phyloP scores from a whole-genome alignment of 2,113 vertebrate species.

The Sprattus sprattus region DNA sequence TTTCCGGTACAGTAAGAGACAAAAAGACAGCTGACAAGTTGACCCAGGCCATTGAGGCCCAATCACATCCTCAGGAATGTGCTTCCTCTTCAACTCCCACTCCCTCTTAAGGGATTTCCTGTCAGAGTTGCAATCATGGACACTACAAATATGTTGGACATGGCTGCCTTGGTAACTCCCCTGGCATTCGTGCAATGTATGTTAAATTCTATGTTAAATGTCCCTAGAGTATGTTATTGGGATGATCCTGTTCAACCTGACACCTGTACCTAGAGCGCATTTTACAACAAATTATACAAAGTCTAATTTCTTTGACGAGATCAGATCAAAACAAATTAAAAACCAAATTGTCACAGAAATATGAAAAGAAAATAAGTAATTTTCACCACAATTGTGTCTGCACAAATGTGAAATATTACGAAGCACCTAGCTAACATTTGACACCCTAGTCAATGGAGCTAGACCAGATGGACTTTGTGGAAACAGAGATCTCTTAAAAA shows the following conservation, averaged over 20 bases:
- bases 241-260: background rate
- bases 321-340: background rate
- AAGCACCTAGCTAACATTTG: background rate
- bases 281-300: background rate
- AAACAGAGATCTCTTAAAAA: background rate
- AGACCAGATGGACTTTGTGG: conserved; percentile 5
- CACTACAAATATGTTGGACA: conserved; percentile 41
- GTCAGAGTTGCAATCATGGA: conserved; percentile 37
- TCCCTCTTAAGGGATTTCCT: conserved; percentile 58
- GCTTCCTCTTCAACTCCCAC: conserved; percentile 59
- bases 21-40: conserved; percentile 50
- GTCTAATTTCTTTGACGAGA: background rate
- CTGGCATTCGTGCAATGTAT: background rate
- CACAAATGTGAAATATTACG: background rate
- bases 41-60: conserved; percentile 33
- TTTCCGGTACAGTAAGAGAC: conserved; percentile 23
- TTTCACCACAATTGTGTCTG: background rate
- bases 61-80: conserved; percentile 57
- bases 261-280: background rate
- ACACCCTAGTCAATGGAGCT: background rate
- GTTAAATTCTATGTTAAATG: background rate
- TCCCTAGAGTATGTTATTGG: background rate
- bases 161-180: background rate
- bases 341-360: background rate
- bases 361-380: background rate